Percentiles rank a stretch among this genome's conserved stretches.
phyloP scores from a whole-genome alignment of 2,888 invertebrate species.

The Drosophila ezoana region DNA sequence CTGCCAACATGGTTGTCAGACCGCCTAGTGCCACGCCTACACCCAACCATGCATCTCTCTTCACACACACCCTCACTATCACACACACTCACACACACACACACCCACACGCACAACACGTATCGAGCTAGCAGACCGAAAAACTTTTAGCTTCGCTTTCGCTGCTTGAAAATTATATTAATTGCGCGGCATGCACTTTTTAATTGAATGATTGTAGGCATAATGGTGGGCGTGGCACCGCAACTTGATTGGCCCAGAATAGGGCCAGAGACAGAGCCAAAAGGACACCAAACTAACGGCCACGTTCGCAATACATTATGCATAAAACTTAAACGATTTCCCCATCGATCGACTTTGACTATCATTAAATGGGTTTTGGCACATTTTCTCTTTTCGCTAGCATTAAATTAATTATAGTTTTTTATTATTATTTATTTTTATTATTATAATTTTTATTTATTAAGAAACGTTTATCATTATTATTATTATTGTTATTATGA shows the following conservation, averaged over 20 bases:
- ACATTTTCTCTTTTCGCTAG: no score
- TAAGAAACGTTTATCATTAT: no score
- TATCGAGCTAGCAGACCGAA: constrained; percentile 38
- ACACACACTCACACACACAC: background rate
- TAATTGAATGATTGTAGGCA: constrained; percentile 77
- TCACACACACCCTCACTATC: background rate
- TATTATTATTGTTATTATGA: no score
- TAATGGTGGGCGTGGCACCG: constrained; percentile 42
- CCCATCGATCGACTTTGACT: no score
- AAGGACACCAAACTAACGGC: background rate
- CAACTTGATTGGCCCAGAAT: constrained; percentile 15
- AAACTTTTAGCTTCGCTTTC: constrained; percentile 57
- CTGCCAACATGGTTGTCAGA: constrained; percentile 79
- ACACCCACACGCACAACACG: constrained; percentile 3
- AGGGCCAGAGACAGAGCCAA: background rate
- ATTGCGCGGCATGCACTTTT: constrained; percentile 68
- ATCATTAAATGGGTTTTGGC: no score
- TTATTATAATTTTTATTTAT: no score
- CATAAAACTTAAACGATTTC: no score
- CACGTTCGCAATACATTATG: background rate
- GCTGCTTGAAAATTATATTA: constrained; percentile 63
- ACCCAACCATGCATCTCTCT: constrained; percentile 5
- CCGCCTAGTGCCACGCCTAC: constrained; percentile 58
- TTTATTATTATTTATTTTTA: no score
- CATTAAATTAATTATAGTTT: no score